Evolutionary conservation across 2,888 invertebrate species (phyloP).

Genomic region (Spatulosminthurus flaviceps): DNA sequence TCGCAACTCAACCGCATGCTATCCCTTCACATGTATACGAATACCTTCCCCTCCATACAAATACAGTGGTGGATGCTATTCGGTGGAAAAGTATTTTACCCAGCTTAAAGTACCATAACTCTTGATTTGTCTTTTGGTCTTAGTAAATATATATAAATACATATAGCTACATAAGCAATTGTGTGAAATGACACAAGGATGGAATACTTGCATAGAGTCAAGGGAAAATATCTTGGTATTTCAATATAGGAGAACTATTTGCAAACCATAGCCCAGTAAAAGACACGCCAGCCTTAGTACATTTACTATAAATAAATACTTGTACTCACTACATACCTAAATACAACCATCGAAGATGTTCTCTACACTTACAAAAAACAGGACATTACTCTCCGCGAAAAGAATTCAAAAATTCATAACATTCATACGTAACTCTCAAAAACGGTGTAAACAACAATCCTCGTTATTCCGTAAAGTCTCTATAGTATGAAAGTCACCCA

Average conservation of each 20-base stretch:
- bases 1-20: conserved; percentile 64
- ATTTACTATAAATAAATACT: conserved; percentile 2
- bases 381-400: conserved; percentile 10
- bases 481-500: too few species aligned
- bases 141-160: too few species aligned
- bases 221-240: not conserved
- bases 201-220: not conserved
- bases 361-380: not conserved
- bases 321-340: not conserved
- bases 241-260: conserved; percentile 4
- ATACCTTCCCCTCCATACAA: not conserved
- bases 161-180: not conserved
- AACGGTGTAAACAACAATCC: too few species aligned
- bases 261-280: conserved; percentile 8
- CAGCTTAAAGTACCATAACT: conserved; percentile 23
- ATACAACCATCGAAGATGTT: not conserved
- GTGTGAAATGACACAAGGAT: not conserved
- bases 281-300: not conserved
- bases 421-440: too few species aligned
- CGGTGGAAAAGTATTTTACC: conserved; percentile 21
- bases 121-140: conserved; percentile 10
- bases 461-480: too few species aligned
- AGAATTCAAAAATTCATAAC: not conserved
- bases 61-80: too few species aligned
- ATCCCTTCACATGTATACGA: not conserved